A percentile compares a stretch with the other conserved stretches of the same genome.
These are phyloP conservation scores for Tetrax tetrax DNA, from an alignment of 2,113 vertebrate genomes.

Conservation along the genomic window DNA sequence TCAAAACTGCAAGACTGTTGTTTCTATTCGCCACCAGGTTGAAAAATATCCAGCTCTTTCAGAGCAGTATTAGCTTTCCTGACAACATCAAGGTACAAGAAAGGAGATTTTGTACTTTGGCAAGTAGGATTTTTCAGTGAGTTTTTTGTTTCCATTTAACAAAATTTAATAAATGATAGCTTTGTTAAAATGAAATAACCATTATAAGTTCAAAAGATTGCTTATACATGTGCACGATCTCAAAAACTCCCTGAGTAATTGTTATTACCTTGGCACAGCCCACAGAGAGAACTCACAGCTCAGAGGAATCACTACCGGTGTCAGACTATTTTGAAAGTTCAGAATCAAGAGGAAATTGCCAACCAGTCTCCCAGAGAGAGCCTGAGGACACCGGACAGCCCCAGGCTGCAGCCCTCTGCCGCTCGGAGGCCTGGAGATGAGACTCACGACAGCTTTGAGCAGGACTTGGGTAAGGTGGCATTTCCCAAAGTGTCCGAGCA, in stretches of 20 bases:
- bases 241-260: neutral
- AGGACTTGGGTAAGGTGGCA: conserved; percentile 24
- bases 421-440: neutral
- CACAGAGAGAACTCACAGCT: neutral
- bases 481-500: neutral
- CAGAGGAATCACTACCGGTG: neutral
- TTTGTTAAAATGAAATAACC: neutral
- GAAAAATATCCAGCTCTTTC: neutral
- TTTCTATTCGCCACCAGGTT: neutral
- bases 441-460: neutral
- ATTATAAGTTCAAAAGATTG: neutral
- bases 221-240: neutral
- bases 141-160: neutral
- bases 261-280: neutral
- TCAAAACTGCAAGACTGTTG: neutral
- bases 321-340: neutral
- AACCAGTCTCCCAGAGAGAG: neutral
- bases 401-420: neutral
- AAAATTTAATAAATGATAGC: neutral
- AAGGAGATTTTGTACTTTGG: neutral
- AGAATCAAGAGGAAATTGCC: neutral
- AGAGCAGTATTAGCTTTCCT: neutral
- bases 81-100: neutral
- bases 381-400: neutral
- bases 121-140: neutral